Evolutionary conservation across 2,113 vertebrate genomes (phyloP), one percentile per base, ranked within the genome.

Genomic region (Daphoenositta chrysoptera): DNA sequence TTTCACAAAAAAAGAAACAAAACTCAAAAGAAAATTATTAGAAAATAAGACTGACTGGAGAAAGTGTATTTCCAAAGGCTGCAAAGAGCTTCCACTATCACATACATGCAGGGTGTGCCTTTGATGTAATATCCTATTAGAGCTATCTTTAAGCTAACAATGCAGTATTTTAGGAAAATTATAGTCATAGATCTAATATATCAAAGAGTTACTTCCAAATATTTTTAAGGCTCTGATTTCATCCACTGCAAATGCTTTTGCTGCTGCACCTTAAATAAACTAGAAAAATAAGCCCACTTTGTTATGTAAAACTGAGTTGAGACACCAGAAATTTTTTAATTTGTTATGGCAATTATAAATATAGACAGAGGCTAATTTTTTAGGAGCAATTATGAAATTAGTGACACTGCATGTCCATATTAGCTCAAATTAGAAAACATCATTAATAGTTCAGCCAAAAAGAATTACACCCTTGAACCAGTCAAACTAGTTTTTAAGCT

Each of bases 281-380:
- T 10, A 89, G 60, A 78, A 95, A 78, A 82, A 58, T 17, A 63
- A 87, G 33, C 50, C 76, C 58, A 87, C 39, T 94, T 73, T 26
- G 22, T 15, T 47, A 76, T 54, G 79, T 73, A 75, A 84, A 75
- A 90, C 39, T 92, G 53, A 94, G 54, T 56, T 61, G 83, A 97
- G 54, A 91, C 64, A 65, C 20, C 22, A 77, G 54, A 87, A 37
- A 13, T 81, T 53, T 6, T 53, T 50, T 71, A 79, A 72, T 54
- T 79, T 93, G 72, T 76, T 75, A 77, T 63, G 85, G 81, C 87
- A 96, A 96, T 96, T 71, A 96, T 4, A 87, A 92, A 81, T 71
- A 96, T 4, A 87, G 93, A 81, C 10, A 7, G 17, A 89, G 57
- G 27, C 47, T 66, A 84, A 31, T 31, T 81, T 93, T 93, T 82